Evolutionary conservation across 2,113 vertebrate genomes (phyloP), one percentile per base, ranked within the genome.

Genomic region (Heteronetta atricapilla): DNA sequence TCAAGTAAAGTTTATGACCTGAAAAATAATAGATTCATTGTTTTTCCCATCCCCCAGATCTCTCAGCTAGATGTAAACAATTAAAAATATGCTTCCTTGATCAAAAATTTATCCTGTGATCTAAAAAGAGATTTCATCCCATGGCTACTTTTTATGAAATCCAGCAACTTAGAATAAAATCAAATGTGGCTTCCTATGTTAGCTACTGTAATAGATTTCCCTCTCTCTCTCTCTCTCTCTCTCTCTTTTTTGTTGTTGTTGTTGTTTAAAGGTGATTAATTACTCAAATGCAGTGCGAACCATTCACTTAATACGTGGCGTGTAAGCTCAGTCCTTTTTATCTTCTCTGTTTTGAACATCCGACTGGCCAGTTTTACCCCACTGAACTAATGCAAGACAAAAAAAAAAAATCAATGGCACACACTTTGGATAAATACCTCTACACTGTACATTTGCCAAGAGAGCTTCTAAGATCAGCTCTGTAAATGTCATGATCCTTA

Each of bases 401-500:
- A 60, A 96, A 97, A 97, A 44, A 69, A 96, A 95, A 95, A 94
- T 97, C 95, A 97, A 93, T 96, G 94, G 92, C 78, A 90, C 96
- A 93, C 94, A 97, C 93, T 95, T 96, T 94, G 96, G 95, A 98
- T 96, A 98, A 98, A 98, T 98, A 96, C 94, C 92, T 97, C 95
- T 72, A 88, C 92, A 97, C 96, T 96, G 94, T 97, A 95, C 96
- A 95, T 97, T 97, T 97, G 97, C 97, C 97, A 98, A 98, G 95
- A 95, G 96, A 97, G 97, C 96, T 92, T 98, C 96, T 98, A 97
- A 97, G 97, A 98, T 98, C 98, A 97, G 96, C 97, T 97, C 96
- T 97, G 96, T 97, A 96, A 97, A 98, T 98, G 97, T 95, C 96
- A 96, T 94, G 97, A 98, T 97, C 93, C 97, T 98, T 97, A 97